These are phyloP conservation scores for Holothuria scabra DNA, from an alignment of 53 echinoderm and acorn worm genomes.

Conservation along the genomic window DNA sequence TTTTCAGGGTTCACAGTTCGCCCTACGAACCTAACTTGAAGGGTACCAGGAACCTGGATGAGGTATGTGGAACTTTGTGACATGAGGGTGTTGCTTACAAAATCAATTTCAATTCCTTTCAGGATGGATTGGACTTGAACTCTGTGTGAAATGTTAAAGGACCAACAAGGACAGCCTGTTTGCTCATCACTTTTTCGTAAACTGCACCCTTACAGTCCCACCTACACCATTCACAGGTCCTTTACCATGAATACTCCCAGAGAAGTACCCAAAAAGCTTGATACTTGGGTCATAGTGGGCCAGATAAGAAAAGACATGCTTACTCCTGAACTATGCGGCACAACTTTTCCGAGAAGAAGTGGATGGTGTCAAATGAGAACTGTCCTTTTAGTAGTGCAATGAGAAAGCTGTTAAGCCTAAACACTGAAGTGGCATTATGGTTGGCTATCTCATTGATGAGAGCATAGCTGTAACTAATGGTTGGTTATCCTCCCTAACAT, in stretches of 20 bases:
- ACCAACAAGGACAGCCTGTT: constrained; percentile 23
- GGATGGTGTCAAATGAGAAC: constrained; percentile 27
- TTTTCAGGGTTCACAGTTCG: background rate
- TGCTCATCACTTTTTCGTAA: constrained; percentile 2
- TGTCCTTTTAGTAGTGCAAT: background rate
- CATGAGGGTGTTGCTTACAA: constrained; percentile 10
- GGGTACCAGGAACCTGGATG: constrained; percentile 15
- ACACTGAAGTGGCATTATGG: constrained; percentile 1
- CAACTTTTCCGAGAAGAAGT: constrained; percentile 26
- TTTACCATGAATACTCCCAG: constrained; percentile 1
- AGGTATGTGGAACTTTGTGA: constrained; percentile 6
- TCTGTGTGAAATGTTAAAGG: constrained; percentile 18
- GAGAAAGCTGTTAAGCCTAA: background rate
- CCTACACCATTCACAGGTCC: constrained; percentile 21
- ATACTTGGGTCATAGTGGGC: constrained; percentile 18
- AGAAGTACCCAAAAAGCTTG: too few species aligned
- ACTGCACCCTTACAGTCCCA: background rate
- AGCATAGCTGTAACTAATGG: background rate
- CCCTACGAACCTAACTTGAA: constrained; percentile 4
- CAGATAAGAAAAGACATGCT: constrained; percentile 9
- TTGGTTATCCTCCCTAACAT: too few species aligned
- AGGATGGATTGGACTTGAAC: background rate
- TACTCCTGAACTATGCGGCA: too few species aligned
- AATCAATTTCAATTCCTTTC: background rate
- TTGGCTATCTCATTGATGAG: background rate